Evolutionary conservation across 2,113 vertebrate species (phyloP), one percentile per base, ranked within the genome.

Genomic region (Varanus komodoensis): DNA sequence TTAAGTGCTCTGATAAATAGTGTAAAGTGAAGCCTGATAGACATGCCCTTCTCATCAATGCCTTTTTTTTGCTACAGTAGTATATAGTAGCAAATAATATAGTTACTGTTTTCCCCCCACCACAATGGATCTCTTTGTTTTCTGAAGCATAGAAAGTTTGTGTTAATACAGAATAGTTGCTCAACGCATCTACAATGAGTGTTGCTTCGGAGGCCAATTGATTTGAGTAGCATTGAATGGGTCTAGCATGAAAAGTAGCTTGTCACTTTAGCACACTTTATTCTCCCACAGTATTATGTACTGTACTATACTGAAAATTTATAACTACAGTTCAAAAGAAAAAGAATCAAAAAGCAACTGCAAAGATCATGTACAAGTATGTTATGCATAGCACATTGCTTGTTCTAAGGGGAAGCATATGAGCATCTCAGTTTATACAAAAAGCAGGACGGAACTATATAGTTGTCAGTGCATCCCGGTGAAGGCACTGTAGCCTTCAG

Each of bases 361-460:
- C 98, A 98, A 98, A 98, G 95, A 97, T 97, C 98, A 97, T 97
- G 97, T 97, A 98, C 97, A 99, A 98, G 96, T 97, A 96, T 97
- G 97, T 97, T 97, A 98, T 99, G 98, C 98, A 99, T 98, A 99
- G 98, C 98, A 98, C 98, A 98, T 97, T 98, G 98, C 98, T 98
- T 97, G 97, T 98, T 98, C 97, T 98, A 97, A 97, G 98, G 98
- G 98, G 98, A 98, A 98, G 98, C 97, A 90, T 95, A 96, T 98
- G 98, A 98, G 97, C 96, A 98, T 98, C 97, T 98, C 94, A 97
- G 97, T 98, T 98, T 97, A 97, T 98, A 98, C 97, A 98, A 98
- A 98, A 98, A 98, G 97, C 98, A 97, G 97, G 97, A 98, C 93
- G 96, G 98, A 97, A 97, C 97, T 97, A 97, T 96, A 97, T 96